Base-by-base conservation (phyloP, 2,797 vertebrate species). In the Dryobates pubescens region DNA sequence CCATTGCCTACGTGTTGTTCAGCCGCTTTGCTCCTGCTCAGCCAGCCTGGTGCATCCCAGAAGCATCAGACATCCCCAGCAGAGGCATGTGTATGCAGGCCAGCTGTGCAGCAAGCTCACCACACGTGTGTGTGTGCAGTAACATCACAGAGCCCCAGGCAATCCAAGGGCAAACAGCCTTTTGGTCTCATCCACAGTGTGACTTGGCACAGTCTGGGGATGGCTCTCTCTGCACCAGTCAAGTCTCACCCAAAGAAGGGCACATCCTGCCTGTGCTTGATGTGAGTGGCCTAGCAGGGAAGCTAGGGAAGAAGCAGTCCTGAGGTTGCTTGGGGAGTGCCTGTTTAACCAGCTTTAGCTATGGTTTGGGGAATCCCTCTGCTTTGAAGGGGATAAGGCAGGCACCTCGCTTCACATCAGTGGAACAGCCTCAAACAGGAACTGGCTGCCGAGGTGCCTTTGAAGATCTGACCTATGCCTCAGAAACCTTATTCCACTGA, bases 381-480 rank as follows among this genome's bases (percentile, higher is more conserved):
- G 4, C 56, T 71, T 78, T 13, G 23, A 75, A 89, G 16, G 29
- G 65, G 47, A 65, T 72, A 64, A 80, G 79, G 63, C 30, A 82
- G 59, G 34, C 13, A 92, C 63, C 11, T 83, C 27, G 0, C 70
- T 83, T 78, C 63, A 67, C 89, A 89, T 57, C 87, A 64, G 30
- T 49, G 30, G 70, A 92, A 86, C 89, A 92, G 57, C 77, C 85
- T 88, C 68, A 32, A 75, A 36, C 27, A 68, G 80, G 68, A 43
- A 89, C 94, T 82, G 56, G 41, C 26, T 65, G 65, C 64, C 80
- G 64, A 6, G 4, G 17, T 79, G 49, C 58, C 69, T 84, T 96
- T 95, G 93, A 93, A 91, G 78, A 85, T 57, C 56, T 85, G 86
- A 96, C 78, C 94, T 72, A 34, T 86, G 86, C 73, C 82, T 94